These are phyloP conservation scores for Amphiprion clarkii DNA, from an alignment of 2,797 vertebrate genomes.

Conservation along the genomic window DNA sequence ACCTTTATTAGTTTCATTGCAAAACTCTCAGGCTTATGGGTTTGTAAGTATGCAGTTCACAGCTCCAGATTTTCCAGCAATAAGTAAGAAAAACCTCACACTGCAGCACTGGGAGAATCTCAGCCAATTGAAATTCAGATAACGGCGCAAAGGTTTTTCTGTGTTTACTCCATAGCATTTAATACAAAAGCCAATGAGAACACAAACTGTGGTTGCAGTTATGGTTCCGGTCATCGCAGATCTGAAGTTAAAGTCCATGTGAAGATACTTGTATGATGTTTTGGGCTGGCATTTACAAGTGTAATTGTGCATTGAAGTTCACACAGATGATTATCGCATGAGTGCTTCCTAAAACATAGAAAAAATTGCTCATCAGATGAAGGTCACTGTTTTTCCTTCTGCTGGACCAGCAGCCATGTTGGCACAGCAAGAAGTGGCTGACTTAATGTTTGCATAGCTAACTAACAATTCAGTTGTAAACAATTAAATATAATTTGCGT, in stretches of 20 bases:
- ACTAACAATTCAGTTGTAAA: neutral
- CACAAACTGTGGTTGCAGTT: slow-evolving; percentile 21
- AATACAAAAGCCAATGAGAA: slow-evolving; percentile 17
- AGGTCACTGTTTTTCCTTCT: slow-evolving; percentile 19
- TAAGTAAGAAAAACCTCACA: slow-evolving; percentile 65
- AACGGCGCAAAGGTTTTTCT: slow-evolving; percentile 44
- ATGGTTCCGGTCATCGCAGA: neutral
- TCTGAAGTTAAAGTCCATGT: slow-evolving; percentile 1
- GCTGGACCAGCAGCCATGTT: neutral
- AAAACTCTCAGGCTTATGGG: slow-evolving; percentile 77
- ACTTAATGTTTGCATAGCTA: neutral
- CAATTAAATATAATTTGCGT: neutral
- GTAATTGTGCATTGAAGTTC: slow-evolving; percentile 7
- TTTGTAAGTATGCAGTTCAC: slow-evolving; percentile 78
- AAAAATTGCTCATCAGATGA: slow-evolving; percentile 17
- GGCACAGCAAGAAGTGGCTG: neutral
- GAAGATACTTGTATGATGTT: neutral
- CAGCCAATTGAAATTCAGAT: slow-evolving; percentile 63
- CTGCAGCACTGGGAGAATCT: slow-evolving; percentile 44
- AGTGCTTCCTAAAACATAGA: slow-evolving; percentile 3
- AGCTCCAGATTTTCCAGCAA: slow-evolving; percentile 77
- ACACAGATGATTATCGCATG: slow-evolving; percentile 28
- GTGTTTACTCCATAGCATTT: slow-evolving; percentile 30
- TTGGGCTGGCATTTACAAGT: slow-evolving; percentile 28
- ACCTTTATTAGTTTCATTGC: slow-evolving; percentile 84